Evolutionary conservation across 1,140 invertebrate species (phyloP), one percentile per base, ranked within the genome.

Genomic region (Nephotettix cincticeps): DNA sequence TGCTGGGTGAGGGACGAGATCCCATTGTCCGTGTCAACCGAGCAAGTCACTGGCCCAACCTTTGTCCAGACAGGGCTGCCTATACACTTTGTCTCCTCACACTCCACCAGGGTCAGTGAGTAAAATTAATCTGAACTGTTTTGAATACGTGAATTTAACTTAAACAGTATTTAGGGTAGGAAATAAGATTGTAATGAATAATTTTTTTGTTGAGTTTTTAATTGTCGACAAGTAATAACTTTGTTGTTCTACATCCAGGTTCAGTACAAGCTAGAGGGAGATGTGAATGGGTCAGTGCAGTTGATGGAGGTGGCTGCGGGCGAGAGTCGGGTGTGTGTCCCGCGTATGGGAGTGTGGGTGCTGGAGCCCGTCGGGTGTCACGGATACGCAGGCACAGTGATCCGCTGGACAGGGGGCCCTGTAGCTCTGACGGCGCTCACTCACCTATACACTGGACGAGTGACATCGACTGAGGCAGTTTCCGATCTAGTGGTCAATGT

Each of bases 291-390:
- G 6, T 69, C 29, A 63, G 6, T 19, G 14, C 58, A 63, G 64
- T 30, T n/a, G 64, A 45, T 66, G 17, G 64, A 45, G 3, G 28
- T 40, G 1, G 3, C 64, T n/a, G 66, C 28, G 21, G 43, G 56
- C n/a, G 13, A 28, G 14, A 61, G 56, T 61, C 19, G 19, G 23
- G 83, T 89, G 74, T 95, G 94, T 77, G 81, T 95, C 0, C 83
- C 87, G 2, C 81, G 83, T 71, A 78, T 86, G 32, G 92, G 90
- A n/a, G 79, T 81, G 54, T 97, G 96, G 78, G 83, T 86, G 56
- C 89, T 97, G 36, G 84, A 85, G 43, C 88, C 94, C 11, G 86
- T 86, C 72, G 90, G 94, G 45, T 97, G 96, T 80, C 95, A 98
- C 80, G 83, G 86, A 71, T 96, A 95, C 80, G 82, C 84, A 11